These are phyloP conservation scores for Sander lucioperca DNA, from an alignment of 2,113 vertebrate species.

Conservation along the genomic window DNA sequence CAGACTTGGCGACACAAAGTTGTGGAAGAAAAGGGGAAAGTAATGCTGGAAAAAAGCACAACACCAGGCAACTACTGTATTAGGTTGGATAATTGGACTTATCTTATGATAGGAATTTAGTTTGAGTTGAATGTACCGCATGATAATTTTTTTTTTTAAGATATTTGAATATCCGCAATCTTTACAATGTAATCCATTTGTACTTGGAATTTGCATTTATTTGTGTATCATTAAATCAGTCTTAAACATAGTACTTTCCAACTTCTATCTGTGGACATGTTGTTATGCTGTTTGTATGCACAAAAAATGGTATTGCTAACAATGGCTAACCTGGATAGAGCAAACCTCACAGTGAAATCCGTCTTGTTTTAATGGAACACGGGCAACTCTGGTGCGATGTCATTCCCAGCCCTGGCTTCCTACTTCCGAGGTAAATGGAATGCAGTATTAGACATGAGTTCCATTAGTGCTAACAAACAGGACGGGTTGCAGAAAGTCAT, in stretches of 20 bases:
- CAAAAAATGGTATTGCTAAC: no score
- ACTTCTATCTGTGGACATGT: no score
- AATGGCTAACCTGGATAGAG: no score
- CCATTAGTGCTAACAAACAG: constrained; percentile 17
- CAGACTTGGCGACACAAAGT: constrained; percentile 10
- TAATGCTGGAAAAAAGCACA: constrained; percentile 11
- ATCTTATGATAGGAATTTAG: neutral
- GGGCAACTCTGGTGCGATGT: no score
- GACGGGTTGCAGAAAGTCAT: constrained; percentile 19
- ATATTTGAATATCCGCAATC: neutral
- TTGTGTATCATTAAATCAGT: no score
- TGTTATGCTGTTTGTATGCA: no score
- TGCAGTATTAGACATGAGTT: neutral
- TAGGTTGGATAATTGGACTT: neutral
- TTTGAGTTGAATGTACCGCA: neutral
- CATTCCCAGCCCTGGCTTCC: no score
- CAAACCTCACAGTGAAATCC: no score
- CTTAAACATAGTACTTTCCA: no score
- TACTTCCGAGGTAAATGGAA: no score
- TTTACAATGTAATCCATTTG: neutral
- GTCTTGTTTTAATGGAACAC: no score
- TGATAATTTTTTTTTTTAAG: constrained; percentile 1
- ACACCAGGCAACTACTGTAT: neutral
- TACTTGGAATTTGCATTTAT: no score
- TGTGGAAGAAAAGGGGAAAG: constrained; percentile 17